These are phyloP conservation scores for Thripadectes ignobilis DNA, from an alignment of 2,797 vertebrate genomes.

Conservation along the genomic window DNA sequence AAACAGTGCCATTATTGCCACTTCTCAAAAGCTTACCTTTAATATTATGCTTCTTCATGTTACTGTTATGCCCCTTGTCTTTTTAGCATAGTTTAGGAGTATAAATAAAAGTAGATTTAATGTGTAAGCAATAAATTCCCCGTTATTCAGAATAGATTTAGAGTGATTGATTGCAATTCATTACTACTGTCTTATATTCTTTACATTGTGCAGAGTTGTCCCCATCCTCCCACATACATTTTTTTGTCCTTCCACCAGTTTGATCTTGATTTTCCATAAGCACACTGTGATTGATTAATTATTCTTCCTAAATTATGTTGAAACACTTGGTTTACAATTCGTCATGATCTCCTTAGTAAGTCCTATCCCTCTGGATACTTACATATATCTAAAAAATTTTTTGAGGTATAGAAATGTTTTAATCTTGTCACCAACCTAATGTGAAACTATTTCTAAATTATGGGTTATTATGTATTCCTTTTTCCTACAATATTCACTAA, in stretches of 20 bases:
- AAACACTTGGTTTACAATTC: neutral
- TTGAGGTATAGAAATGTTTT: neutral
- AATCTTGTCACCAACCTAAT: neutral
- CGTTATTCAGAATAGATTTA: neutral
- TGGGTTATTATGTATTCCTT: neutral
- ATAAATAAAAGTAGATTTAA: constrained; percentile 44
- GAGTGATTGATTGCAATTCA: constrained; percentile 12
- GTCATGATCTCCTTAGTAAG: neutral
- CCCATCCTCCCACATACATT: neutral
- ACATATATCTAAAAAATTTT: neutral
- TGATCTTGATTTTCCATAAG: constrained; percentile 11
- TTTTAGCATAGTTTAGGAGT: constrained; percentile 27
- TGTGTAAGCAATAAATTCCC: neutral
- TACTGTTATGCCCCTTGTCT: neutral
- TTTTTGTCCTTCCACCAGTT: neutral
- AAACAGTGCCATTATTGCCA: neutral
- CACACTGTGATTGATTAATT: constrained; percentile 29
- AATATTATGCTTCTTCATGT: neutral
- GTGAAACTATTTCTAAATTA: neutral
- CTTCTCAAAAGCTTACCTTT: neutral
- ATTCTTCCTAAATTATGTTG: constrained; percentile 33
- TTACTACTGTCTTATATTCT: neutral
- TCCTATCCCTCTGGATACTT: constrained; percentile 13
- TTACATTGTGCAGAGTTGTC: neutral
- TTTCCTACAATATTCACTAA: neutral